Conservation (phyloP, 2,888 invertebrate species). For the Mythimna ferrago region DNA sequence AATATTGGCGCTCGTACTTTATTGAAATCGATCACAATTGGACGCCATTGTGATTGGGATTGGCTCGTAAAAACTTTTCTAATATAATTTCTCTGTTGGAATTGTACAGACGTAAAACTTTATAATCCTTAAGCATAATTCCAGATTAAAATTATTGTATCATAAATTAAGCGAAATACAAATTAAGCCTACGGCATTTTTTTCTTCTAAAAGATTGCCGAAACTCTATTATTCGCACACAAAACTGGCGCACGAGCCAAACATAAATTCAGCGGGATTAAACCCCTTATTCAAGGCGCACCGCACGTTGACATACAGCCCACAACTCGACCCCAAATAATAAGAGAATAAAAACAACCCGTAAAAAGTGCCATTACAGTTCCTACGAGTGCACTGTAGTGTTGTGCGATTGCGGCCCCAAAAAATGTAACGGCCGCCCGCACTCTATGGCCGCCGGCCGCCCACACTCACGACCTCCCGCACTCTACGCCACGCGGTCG, state of each 20-base stretch:
- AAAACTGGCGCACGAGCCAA: constrained; percentile 21
- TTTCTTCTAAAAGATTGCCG: constrained; percentile 18
- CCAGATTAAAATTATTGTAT: constrained; percentile 11
- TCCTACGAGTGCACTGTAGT: constrained; percentile 50
- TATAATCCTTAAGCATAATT: constrained; percentile 17
- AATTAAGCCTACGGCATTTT: neutral
- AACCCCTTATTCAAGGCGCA: constrained; percentile 19
- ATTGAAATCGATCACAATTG: constrained; percentile 24
- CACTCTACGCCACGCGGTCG: neutral
- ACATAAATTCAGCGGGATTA: constrained; percentile 42
- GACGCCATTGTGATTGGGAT: constrained; percentile 17
- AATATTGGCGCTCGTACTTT: constrained; percentile 22
- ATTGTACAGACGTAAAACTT: constrained; percentile 5
- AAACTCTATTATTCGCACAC: constrained; percentile 13
- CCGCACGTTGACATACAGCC: constrained; percentile 43
- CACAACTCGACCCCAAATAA: constrained; percentile 45
- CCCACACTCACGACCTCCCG: neutral
- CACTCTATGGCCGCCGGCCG: constrained; percentile 25
- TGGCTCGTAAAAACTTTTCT: constrained; percentile 19
- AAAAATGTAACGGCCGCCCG: constrained; percentile 45
- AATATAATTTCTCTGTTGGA: constrained; percentile 17
- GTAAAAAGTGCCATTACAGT: constrained; percentile 48
- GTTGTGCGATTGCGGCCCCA: constrained; percentile 44
- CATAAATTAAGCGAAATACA: neutral
- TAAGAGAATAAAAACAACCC: constrained; percentile 52